A percentile compares a stretch with the other conserved stretches of the same genome.
These are phyloP conservation scores for Drosophila tanythrix DNA, from an alignment of 2,888 invertebrate species.

Conservation along the genomic window DNA sequence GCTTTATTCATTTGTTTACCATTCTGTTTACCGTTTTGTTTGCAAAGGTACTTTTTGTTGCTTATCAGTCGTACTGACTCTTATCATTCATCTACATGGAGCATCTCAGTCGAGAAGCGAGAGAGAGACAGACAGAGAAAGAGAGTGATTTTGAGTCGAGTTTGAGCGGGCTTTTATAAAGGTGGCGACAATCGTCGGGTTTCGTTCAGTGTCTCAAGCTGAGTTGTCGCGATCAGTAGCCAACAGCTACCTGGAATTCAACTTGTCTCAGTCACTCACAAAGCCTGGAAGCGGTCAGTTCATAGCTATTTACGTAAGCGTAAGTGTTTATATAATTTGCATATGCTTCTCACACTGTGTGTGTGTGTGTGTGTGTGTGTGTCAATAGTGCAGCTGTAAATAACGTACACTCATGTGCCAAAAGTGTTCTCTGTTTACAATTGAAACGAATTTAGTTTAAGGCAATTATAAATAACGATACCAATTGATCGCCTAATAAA, in stretches of 20 bases:
- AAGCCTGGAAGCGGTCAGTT: conserved; percentile 44
- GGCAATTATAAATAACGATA: conserved; percentile 12
- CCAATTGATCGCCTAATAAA: conserved; percentile 17
- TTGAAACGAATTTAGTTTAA: conserved; percentile 18
- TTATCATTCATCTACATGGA: conserved; percentile 53
- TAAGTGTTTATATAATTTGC: conserved; percentile 54
- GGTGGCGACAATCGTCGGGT: conserved; percentile 46
- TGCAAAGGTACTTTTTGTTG: conserved; percentile 38
- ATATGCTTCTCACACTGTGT: conserved; percentile 14
- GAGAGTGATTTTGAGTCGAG: conserved; percentile 13
- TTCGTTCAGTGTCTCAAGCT: conserved; percentile 64
- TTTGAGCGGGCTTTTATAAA: conserved; percentile 60
- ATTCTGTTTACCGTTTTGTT: conserved; percentile 43
- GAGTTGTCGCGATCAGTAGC: conserved; percentile 44
- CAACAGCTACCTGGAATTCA: conserved; percentile 5
- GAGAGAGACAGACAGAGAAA: conserved; percentile 3
- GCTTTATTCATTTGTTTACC: conserved; percentile 50
- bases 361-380: conserved; percentile 7
- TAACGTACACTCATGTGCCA: background rate
- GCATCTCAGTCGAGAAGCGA: background rate
- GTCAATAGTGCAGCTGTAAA: conserved; percentile 7
- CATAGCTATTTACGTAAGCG: conserved; percentile 34
- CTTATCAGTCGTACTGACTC: conserved; percentile 41
- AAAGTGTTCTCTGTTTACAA: conserved; percentile 26
- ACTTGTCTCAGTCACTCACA: conserved; percentile 16